Conservation (phyloP, 2,888 invertebrate species). For the Cosmopolites sordidus region DNA sequence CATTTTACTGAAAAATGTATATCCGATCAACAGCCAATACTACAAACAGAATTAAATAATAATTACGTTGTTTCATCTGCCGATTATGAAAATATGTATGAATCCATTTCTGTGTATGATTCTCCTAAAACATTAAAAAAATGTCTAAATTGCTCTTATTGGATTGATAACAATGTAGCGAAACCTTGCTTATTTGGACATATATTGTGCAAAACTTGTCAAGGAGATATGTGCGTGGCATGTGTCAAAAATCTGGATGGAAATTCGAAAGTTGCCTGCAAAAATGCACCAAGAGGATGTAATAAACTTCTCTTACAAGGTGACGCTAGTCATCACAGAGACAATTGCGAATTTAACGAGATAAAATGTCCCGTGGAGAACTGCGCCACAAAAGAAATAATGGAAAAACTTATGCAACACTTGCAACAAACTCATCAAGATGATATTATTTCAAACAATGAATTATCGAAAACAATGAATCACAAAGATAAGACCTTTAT, state of each 20-base stretch:
- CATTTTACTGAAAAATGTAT: neutral
- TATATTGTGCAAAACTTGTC: conserved; percentile 33
- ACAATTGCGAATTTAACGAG: conserved; percentile 36
- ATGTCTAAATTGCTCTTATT: conserved; percentile 13
- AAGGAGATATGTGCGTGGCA: conserved; percentile 32
- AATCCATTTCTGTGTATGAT: neutral
- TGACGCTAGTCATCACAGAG: conserved; percentile 33
- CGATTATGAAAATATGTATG: conserved; percentile 13
- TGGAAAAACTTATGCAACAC: conserved; percentile 31
- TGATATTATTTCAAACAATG: conserved; percentile 27
- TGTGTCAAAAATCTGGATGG: conserved; percentile 33
- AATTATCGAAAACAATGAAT: conserved; percentile 28
- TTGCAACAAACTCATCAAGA: conserved; percentile 31
- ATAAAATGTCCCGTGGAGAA: conserved; percentile 33
- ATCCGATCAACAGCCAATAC: neutral
- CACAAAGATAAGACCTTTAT: conserved; percentile 34
- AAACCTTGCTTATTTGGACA: conserved; percentile 36
- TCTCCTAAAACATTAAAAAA: neutral
- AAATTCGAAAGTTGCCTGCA: conserved; percentile 33
- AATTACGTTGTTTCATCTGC: neutral
- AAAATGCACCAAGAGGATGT: conserved; percentile 36
- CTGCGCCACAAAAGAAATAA: conserved; percentile 28
- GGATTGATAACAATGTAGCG: conserved; percentile 16
- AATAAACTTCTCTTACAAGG: conserved; percentile 27
- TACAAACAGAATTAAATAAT: conserved; percentile 2